A percentile compares a stretch with the other conserved stretches of the same genome.
Conservation (phyloP, 1,140 invertebrate species). For the Drosophila insularis region DNA sequence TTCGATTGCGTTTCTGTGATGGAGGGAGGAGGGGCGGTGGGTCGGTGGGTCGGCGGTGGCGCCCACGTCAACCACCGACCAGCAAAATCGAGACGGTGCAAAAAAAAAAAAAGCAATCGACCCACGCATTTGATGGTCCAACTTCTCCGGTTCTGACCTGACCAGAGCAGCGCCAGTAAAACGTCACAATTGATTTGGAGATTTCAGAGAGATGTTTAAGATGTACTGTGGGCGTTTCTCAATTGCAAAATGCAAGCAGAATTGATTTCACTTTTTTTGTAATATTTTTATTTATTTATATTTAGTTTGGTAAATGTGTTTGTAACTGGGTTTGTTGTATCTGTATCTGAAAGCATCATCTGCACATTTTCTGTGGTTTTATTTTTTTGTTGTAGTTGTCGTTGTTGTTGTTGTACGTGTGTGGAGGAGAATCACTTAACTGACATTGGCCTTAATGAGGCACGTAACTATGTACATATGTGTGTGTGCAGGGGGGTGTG, state of each 20-base stretch:
- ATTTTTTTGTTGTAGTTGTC: too few species aligned
- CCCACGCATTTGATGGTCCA: slow-evolving; percentile 5
- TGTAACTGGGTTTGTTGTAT: slow-evolving; percentile 34
- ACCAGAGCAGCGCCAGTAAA: not conserved
- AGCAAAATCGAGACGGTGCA: not conserved
- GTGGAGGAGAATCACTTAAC: slow-evolving; percentile 56
- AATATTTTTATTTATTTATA: not conserved
- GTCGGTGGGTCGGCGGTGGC: not conserved
- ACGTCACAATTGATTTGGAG: slow-evolving; percentile 9
- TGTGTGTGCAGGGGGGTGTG: not conserved
- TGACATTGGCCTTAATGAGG: slow-evolving; percentile 79
- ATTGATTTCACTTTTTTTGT: slow-evolving; percentile 69
- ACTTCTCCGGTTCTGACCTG: not conserved
- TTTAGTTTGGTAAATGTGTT: slow-evolving; percentile 12
- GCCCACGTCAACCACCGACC: slow-evolving; percentile 19
- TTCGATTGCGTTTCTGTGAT: not conserved
- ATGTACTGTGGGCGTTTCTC: slow-evolving; percentile 53
- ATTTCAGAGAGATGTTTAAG: slow-evolving; percentile 11
- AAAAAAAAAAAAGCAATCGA: too few species aligned
- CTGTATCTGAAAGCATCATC: slow-evolving; percentile 31
- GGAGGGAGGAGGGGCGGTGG: not conserved
- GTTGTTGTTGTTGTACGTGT: slow-evolving; percentile 25
- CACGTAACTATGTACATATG: slow-evolving; percentile 43
- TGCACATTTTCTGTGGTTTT: slow-evolving; percentile 18
- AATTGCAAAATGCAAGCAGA: slow-evolving; percentile 64